Base-by-base conservation (phyloP, 2,797 vertebrate genomes). In the Heterohyrax brucei region DNA sequence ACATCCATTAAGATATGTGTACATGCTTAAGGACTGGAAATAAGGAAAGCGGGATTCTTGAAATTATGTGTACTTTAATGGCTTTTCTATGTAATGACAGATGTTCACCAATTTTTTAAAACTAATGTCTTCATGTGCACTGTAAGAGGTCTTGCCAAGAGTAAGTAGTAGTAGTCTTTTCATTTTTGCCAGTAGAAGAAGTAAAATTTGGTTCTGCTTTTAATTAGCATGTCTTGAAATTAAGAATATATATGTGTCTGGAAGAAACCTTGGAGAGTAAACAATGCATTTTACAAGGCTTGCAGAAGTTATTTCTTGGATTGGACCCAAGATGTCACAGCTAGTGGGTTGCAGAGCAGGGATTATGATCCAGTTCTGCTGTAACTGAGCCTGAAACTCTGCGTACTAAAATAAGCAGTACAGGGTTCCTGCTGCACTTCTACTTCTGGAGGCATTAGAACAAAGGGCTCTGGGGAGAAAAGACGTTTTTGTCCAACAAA, bases 131-230 rank as follows among this genome's bases (percentile, higher is more conserved):
- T 94, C 59, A 94, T 93, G 73, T 78, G 28, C 6, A 59, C 6
- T 73, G 39, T 79, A 81, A 87, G 24, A 89, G 48, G 8, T 22
- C 19, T 46, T 85, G 28, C 46, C 68, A 87, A 73, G 48, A 90
- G 56, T 73, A 33, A 93, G 85, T 28, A 28, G 13, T 70, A 59
- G 13, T 73, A 64, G 87, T 90, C 39, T 87, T 93, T 95, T 86
- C 39, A 66, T 61, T 95, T 87, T 75, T 95, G 72, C 72, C 64
- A 79, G 50, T 73, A 75, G 70, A 56, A 85, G 33, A 89, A 83
- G 64, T 80, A 96, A 91, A 95, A 87, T 91, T 89, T 91, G 56
- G 53, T 93, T 94, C 14, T 59, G 44, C 86, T 91, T 97, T 89
- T 89, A 81, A 97, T 92, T 87, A 96, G 46, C 19, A 33, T 75